Evolutionary conservation across 1,140 invertebrate species (phyloP).

Genomic region (Saxidomus purpurata): DNA sequence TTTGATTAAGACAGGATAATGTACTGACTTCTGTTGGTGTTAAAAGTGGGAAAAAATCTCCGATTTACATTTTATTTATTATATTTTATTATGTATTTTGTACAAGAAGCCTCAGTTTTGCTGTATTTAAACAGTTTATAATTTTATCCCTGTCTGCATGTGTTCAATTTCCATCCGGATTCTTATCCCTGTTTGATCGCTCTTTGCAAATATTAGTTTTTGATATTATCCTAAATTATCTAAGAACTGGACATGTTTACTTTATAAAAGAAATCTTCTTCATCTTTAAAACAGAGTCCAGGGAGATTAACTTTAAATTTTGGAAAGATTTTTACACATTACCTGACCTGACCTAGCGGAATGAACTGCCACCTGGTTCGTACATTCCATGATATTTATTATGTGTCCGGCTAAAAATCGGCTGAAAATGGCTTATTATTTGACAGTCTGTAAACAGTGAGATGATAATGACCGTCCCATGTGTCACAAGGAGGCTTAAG

Average conservation of each 20-base stretch:
- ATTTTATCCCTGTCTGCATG: no score
- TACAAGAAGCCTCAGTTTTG: no score
- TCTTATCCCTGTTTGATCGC: no score
- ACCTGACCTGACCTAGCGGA: neutral
- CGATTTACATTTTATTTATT: no score
- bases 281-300: neutral
- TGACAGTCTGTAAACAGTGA: slow-evolving; percentile 45
- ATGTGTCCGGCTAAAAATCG: slow-evolving; percentile 48
- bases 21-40: no score
- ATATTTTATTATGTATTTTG: no score
- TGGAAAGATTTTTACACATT: neutral
- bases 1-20: no score
- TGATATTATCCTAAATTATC: no score
- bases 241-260: neutral
- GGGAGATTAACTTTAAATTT: neutral
- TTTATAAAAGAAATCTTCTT: neutral
- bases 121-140: no score
- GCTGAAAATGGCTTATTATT: slow-evolving; percentile 24
- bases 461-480: slow-evolving; percentile 43
- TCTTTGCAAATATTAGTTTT: no score
- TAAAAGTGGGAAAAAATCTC: no score
- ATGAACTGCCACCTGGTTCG: neutral
- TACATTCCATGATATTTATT: slow-evolving; percentile 9
- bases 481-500: slow-evolving; percentile 51
- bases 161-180: no score